Base-by-base conservation (phyloP, 1,140 invertebrate species). In the Sinella curviseta region DNA sequence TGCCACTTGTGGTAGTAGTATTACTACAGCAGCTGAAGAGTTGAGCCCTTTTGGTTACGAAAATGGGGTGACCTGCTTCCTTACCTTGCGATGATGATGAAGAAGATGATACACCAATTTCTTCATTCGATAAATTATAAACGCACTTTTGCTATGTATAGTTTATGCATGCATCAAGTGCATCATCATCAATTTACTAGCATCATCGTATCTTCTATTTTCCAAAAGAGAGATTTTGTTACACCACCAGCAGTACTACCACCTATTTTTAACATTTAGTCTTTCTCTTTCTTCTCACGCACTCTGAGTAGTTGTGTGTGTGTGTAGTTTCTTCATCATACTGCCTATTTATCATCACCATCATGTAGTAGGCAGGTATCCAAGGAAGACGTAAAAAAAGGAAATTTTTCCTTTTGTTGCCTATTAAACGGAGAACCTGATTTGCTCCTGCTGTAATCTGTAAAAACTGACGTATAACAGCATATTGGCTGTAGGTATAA, bases 181-280 rank as follows among this genome's bases (percentile, higher is more conserved):
- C 39, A 48, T 48, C 39, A 48, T 48, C 39, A 48, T 48, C 39
- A 48, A 12, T 48, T 48, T 48, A 48, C 39, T 8, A 12, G 20
- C 39, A 12, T 48, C 20, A 12, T 48, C 20, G 39, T 12, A 20
- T 20, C 20, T 8, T 48, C 65, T 70, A 70, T 70, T 70, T 70
- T 70, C 65, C 65, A 70, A 70, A 70, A 70, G 65, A 70, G 65
- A 70, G 65, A 70, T 70, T 70, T 70, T 70, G 65, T 70, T 70
- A 70, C 65, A 70, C 65, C 65, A 48, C 39, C 8, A 48, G 20
- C 39, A 20, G 39, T 20, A 48, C 39, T 48, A 20, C 39, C 20
- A 48, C 39, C 39, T 48, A 48, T 65, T 48, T 8, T 48, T 20
- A 48, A 20, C n/a, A n/a, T n/a, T n/a, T 48, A 48, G 57, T 70